These are phyloP conservation scores for Plutomurus gul DNA, from an alignment of 1,140 invertebrate species.

Conservation along the genomic window DNA sequence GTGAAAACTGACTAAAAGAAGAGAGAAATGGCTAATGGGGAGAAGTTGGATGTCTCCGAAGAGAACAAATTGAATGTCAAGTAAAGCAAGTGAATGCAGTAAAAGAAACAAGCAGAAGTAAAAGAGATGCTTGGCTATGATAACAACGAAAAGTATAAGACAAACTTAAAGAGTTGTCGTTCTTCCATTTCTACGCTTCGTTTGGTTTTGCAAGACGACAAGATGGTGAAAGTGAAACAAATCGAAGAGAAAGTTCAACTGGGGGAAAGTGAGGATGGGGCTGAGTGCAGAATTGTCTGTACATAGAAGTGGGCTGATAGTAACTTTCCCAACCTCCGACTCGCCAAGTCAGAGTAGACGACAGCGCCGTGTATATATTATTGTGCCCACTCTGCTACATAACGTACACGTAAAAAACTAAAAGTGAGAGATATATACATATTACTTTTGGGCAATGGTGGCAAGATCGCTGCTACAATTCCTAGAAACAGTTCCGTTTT, in stretches of 20 bases:
- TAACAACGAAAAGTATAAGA: not conserved
- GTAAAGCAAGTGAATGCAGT: slow-evolving; percentile 25
- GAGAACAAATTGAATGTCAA: slow-evolving; percentile 29
- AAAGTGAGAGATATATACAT: too few species aligned
- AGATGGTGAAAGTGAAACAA: slow-evolving; percentile 3
- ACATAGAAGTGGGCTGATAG: too few species aligned
- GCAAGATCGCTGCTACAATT: too few species aligned
- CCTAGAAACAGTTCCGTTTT: too few species aligned
- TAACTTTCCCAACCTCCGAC: too few species aligned
- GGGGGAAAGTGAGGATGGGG: not conserved
- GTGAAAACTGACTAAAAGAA: not conserved
- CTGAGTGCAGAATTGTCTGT: not conserved
- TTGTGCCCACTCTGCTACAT: too few species aligned
- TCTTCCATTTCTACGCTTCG: not conserved
- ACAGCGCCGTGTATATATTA: too few species aligned
- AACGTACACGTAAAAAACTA: too few species aligned
- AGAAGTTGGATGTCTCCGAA: slow-evolving; percentile 16
- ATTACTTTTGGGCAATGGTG: too few species aligned
- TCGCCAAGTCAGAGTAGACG: too few species aligned
- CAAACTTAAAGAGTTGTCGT: not conserved
- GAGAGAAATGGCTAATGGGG: slow-evolving; percentile 9
- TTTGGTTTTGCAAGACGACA: not conserved
- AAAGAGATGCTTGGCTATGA: not conserved
- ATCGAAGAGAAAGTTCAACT: slow-evolving; percentile 17
- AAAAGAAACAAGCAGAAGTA: slow-evolving; percentile 14